Evolutionary conservation across 1,140 invertebrate species (phyloP), one percentile per base, ranked within the genome.

Genomic region (Pemphigus obesinymphae): DNA sequence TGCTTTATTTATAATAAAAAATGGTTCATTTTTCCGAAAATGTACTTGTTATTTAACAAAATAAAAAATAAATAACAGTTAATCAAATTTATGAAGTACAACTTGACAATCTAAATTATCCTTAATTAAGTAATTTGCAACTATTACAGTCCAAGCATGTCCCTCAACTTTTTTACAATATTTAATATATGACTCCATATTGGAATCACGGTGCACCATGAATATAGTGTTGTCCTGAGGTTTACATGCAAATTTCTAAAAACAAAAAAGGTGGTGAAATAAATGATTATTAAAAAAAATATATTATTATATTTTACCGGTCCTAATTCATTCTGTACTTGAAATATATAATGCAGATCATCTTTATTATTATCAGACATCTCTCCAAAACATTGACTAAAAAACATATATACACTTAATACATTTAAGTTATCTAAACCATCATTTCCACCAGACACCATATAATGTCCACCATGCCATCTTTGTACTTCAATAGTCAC

Each of bases 401-500:
- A 80, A 31, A 80, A 80, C 3, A 80, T 45, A 43, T 80, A 80
- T 0, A 80, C 53, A n/a, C 55, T 80, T 11, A 80, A 43, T 29
- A 80, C 26, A 29, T 63, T 63, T 11, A 48, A 80, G 29, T 29
- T 23, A 0, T 13, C 23, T 6, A 63, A 0, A 6, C 53, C 37
- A 63, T 61, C 37, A 8, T 80, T 80, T 23, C 76, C 76, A 3
- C 76, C 76, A 15, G 76, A 61, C 10, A 80, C 76, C 55, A 80
- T 63, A 29, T 80, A 80, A 10, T 80, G 76, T 7, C 76, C 76
- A 31, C 76, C 76, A n/a, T 80, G 76, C 76, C 76, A 80, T 80
- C 40, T 80, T n/a, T 80, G 76, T 2, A 80, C 55, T 80, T 80
- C 76, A 43, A 80, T 61, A n/a, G 40, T 43, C 2, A 80, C 76